phyloP scores from a whole-genome alignment of 2,113 vertebrate species.

The Neoarius graeffei region DNA sequence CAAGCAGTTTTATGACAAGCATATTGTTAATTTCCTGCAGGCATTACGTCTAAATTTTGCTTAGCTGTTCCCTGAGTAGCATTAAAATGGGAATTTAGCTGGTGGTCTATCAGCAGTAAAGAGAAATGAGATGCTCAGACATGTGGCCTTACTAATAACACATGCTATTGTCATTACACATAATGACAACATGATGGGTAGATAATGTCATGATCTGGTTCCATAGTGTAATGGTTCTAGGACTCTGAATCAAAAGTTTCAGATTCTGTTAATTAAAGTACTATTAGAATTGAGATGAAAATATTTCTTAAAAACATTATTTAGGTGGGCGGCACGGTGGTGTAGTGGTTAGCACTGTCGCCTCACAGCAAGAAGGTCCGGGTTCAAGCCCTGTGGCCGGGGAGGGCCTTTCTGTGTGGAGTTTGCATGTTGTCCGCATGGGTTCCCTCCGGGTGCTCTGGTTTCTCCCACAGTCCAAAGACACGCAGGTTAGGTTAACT shows the following conservation, averaged over 20 bases:
- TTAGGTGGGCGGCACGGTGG: no score
- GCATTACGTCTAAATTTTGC: background rate
- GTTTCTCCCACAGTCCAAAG: no score
- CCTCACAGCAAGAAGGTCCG: no score
- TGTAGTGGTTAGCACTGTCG: no score
- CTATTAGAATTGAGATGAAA: background rate
- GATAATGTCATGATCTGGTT: background rate
- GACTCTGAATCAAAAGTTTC: background rate
- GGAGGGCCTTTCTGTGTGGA: no score
- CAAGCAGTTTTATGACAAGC: background rate
- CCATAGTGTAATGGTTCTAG: background rate
- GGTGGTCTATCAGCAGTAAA: conserved; percentile 8
- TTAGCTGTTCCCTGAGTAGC: background rate
- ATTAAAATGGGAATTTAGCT: background rate
- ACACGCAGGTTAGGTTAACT: no score
- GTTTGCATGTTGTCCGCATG: no score
- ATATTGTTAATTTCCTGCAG: conserved; percentile 1
- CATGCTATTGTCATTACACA: background rate
- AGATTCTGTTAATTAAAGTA: background rate
- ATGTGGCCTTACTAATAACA: background rate
- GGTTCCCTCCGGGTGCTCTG: no score
- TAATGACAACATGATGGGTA: background rate
- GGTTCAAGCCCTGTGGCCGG: no score
- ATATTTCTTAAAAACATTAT: background rate
- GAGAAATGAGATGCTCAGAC: background rate